Evolutionary conservation across 2,797 vertebrate species (phyloP).

Genomic region (Iguana delicatissima): DNA sequence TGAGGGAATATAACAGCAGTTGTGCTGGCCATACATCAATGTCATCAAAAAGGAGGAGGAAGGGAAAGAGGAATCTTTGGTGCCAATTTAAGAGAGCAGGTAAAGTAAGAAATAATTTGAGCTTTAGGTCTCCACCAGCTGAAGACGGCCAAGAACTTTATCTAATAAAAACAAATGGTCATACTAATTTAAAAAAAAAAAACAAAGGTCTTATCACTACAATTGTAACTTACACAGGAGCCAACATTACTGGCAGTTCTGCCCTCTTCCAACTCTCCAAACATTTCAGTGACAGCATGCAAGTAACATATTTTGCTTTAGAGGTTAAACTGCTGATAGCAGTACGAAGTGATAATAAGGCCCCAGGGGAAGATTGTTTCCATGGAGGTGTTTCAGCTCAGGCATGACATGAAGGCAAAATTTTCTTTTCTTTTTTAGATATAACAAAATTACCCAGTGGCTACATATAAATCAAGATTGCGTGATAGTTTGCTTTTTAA

Average conservation of each 20-base stretch:
- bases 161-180: not conserved
- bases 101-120: not conserved
- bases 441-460: not conserved
- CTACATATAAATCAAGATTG: not conserved
- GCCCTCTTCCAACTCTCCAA: not conserved
- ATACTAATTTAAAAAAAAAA: not conserved
- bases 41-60: not conserved
- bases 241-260: not conserved
- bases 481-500: not conserved
- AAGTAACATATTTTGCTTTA: conserved; percentile 12
- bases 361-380: not conserved
- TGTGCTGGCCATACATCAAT: not conserved
- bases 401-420: not conserved
- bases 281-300: not conserved
- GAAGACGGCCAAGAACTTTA: not conserved
- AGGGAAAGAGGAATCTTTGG: not conserved
- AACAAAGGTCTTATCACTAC: not conserved
- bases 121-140: not conserved
- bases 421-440: not conserved
- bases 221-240: not conserved
- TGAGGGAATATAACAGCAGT: not conserved
- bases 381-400: not conserved
- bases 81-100: not conserved
- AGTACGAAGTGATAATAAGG: conserved; percentile 10
- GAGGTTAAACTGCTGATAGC: not conserved